Evolutionary conservation across 2,797 vertebrate genomes (phyloP).

Genomic region (Carcharodon carcharias): DNA sequence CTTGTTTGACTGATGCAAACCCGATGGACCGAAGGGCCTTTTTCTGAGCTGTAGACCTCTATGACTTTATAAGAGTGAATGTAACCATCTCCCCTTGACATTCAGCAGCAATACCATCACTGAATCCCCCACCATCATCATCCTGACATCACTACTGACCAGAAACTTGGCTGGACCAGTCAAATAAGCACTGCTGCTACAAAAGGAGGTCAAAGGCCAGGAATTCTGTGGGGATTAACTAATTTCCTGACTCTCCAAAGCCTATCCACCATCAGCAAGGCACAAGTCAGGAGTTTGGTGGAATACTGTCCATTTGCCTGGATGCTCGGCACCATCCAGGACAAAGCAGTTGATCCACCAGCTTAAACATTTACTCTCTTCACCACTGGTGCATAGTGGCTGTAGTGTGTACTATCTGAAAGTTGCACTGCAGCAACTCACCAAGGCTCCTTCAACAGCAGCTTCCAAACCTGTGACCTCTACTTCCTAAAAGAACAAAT

Average conservation of each 20-base stretch:
- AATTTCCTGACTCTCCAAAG: not conserved
- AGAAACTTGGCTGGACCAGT: not conserved
- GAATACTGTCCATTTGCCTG: no score
- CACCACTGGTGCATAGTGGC: not conserved
- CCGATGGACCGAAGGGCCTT: no score
- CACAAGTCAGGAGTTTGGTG: no score
- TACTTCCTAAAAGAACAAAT: not conserved
- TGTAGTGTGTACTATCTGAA: not conserved
- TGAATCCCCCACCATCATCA: not conserved
- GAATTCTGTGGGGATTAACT: not conserved
- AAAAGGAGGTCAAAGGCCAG: not conserved
- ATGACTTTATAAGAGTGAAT: no score
- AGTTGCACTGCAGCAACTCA: not conserved
- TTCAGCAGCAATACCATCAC: not conserved
- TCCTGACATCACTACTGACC: not conserved
- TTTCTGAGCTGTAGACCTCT: no score
- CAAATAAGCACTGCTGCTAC: not conserved
- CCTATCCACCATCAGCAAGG: not conserved
- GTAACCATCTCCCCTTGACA: not conserved
- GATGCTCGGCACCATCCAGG: not conserved
- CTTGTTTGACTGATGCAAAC: no score
- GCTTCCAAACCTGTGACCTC: not conserved
- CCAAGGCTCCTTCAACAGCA: not conserved
- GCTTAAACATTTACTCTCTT: not conserved
- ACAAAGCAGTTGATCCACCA: not conserved